Conservation (phyloP, 2,888 invertebrate genomes). For the Campopleginae sp. region DNA sequence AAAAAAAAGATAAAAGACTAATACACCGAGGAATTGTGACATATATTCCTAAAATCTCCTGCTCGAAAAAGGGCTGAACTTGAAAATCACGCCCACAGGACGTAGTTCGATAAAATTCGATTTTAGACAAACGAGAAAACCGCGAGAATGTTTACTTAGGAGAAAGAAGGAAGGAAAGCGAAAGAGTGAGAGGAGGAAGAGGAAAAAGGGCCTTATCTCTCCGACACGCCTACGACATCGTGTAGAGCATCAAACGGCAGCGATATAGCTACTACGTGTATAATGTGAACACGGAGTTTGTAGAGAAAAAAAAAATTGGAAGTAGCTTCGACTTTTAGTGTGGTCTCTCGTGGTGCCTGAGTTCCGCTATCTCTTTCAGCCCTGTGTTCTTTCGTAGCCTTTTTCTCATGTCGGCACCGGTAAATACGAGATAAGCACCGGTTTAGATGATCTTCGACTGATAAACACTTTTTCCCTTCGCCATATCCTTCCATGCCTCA, state of each 20-base stretch:
- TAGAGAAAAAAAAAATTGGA: slow-evolving; percentile 23
- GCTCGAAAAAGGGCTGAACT: background rate
- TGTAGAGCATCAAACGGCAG: slow-evolving; percentile 73
- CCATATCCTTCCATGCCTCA: slow-evolving; percentile 5
- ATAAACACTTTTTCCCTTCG: slow-evolving; percentile 63
- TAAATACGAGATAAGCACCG: slow-evolving; percentile 77
- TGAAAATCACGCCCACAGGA: slow-evolving; percentile 4
- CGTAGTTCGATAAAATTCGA: slow-evolving; percentile 66
- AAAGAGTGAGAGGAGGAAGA: slow-evolving; percentile 43
- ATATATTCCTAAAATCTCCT: background rate
- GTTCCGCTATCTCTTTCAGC: slow-evolving; percentile 50
- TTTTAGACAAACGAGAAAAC: slow-evolving; percentile 69
- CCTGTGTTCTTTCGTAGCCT: slow-evolving; percentile 43
- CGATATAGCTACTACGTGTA: slow-evolving; percentile 73
- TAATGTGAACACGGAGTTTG: slow-evolving; percentile 42
- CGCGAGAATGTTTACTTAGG: slow-evolving; percentile 11
- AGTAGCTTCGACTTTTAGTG: slow-evolving; percentile 43
- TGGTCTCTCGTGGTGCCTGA: slow-evolving; percentile 34
- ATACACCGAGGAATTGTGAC: background rate
- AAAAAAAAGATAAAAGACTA: slow-evolving; percentile 1
- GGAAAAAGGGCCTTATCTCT: slow-evolving; percentile 76
- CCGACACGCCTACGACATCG: slow-evolving; percentile 80
- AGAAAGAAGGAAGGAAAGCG: slow-evolving; percentile 20
- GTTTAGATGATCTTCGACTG: slow-evolving; percentile 76
- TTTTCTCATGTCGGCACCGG: slow-evolving; percentile 68